Percentiles rank a stretch among this genome's conserved stretches.
Conservation (phyloP, 2,797 vertebrate species). For the Gallinago stenura region DNA sequence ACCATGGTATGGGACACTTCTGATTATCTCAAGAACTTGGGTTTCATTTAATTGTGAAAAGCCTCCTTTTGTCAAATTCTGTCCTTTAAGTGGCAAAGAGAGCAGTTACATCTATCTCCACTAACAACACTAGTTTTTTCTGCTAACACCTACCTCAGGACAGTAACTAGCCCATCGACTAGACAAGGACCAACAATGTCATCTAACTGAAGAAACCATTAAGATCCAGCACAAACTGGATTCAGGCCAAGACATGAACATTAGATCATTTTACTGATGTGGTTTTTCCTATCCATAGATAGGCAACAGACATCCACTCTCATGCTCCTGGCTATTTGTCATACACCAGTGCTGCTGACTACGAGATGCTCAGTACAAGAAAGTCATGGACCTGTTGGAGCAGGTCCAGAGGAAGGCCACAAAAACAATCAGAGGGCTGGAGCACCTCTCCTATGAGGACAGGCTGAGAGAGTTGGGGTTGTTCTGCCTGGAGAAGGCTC, state of each 20-base stretch:
- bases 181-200: neutral
- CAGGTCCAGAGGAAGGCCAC: neutral
- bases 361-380: neutral
- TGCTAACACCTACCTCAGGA: neutral
- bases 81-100: neutral
- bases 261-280: neutral
- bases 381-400: neutral
- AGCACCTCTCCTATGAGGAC: neutral
- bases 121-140: fast-evolving
- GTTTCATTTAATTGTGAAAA: neutral
- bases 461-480: neutral
- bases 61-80: neutral
- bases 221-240: neutral
- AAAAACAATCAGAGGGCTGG: neutral
- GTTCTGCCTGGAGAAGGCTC: neutral
- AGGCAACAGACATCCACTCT: neutral
- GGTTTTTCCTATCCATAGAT: neutral
- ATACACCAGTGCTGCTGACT: neutral
- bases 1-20: neutral
- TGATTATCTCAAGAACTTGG: neutral
- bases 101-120: neutral
- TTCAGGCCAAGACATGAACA: neutral
- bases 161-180: neutral
- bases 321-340: neutral
- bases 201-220: neutral